A percentile compares a stretch with the other conserved stretches of the same genome.
phyloP scores from a whole-genome alignment of 2,113 vertebrate species.

The Rhombomys opimus region DNA sequence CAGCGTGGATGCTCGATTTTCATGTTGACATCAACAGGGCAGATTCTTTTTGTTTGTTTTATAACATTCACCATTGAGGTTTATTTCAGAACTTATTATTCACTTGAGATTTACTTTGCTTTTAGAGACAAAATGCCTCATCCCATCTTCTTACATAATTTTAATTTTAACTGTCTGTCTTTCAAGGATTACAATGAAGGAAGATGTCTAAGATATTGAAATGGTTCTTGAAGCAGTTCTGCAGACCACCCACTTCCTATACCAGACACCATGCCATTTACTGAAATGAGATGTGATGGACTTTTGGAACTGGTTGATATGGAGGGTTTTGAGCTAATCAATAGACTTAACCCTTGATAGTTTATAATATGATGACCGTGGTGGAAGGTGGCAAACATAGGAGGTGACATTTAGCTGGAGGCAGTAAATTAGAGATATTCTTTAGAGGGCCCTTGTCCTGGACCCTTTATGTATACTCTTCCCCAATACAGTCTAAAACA shows the following conservation, averaged over 20 bases:
- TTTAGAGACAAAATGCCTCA: slow-evolving; percentile 35
- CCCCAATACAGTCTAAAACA: not conserved
- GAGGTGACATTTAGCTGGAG: not conserved
- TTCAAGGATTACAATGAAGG: not conserved
- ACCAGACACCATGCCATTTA: not conserved
- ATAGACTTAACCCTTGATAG: not conserved
- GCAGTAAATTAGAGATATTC: no score
- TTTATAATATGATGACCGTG: not conserved
- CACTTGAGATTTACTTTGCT: slow-evolving; percentile 51
- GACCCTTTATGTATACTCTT: no score
- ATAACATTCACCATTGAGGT: slow-evolving; percentile 42
- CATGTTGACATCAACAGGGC: not conserved
- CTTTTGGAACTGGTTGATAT: not conserved
- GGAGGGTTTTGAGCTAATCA: not conserved
- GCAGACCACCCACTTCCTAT: not conserved
- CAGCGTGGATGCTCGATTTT: slow-evolving; percentile 23
- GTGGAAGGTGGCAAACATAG: not conserved
- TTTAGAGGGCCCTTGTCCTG: not conserved
- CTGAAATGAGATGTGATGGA: not conserved
- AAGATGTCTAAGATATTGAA: not conserved
- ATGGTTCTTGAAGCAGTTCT: not conserved
- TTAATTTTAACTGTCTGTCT: not conserved
- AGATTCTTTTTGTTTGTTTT: slow-evolving; percentile 25
- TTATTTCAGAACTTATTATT: slow-evolving; percentile 69
- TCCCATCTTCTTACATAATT: slow-evolving; percentile 1